phyloP scores from a whole-genome alignment of 2,113 vertebrate genomes.

The Melanocharis versteri region DNA sequence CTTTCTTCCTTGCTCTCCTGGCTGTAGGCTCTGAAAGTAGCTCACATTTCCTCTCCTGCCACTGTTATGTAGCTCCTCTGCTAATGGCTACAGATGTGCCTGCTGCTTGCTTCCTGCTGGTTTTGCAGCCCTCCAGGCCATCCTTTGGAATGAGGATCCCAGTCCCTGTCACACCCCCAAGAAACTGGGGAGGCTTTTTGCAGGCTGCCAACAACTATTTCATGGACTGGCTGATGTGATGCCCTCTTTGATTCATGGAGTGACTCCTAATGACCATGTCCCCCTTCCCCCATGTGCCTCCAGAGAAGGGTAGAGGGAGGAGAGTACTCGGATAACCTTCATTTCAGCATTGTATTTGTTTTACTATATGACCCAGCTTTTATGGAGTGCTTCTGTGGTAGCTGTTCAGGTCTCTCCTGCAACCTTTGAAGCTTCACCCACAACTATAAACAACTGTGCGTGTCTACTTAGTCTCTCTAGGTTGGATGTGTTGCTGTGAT shows the following conservation, averaged over 20 bases:
- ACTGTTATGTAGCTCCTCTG: background rate
- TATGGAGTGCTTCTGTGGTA: background rate
- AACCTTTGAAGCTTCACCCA: background rate
- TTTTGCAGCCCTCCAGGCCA: background rate
- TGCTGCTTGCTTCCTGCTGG: background rate
- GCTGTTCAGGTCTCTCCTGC: background rate
- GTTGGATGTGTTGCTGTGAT: background rate
- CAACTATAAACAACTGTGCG: fast-evolving
- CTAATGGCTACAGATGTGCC: background rate
- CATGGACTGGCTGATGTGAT: background rate
- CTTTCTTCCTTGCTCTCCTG: background rate
- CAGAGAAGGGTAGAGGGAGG: background rate
- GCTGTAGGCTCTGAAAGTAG: background rate
- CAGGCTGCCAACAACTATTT: background rate
- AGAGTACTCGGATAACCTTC: background rate
- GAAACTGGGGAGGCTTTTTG: background rate
- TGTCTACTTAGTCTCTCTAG: background rate
- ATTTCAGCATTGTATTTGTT: background rate
- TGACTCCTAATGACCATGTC: background rate
- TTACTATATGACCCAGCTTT: background rate
- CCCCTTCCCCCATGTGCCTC: fast-evolving
- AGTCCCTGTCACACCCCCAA: background rate
- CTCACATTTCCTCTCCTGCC: background rate
- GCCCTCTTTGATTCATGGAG: background rate
- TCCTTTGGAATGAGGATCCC: background rate